Base-by-base conservation (phyloP, 2,888 invertebrate species). In the Anodontia alba region DNA sequence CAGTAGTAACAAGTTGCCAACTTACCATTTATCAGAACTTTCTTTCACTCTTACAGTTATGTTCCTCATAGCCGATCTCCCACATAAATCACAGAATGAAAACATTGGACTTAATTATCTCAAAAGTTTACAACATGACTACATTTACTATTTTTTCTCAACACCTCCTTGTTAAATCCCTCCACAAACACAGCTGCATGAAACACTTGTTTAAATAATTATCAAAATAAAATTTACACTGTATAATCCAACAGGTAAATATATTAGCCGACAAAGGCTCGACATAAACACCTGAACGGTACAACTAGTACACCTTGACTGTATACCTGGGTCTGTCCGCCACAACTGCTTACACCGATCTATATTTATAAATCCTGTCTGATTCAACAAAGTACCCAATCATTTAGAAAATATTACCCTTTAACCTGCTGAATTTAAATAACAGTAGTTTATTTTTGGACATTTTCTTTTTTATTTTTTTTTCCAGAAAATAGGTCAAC, bases 151-250 rank as follows among this genome's bases (percentile, higher is more conserved):
- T 33, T n/a, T 33, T 57, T 33, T 15, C 15, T 12, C 8, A 8
- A 31, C 62, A 38, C 38, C 38, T 38, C 38, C 38, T 12, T 38
- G 20, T 2, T 62, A 33, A 62, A 62, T 62, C 62, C 62, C 1
- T 33, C 7, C 3, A 17, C 62, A 33, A 62, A 62, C 62, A 62
- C 62, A 31, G 31, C 33, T 62, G 62, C 33, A 33, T 33, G 33
- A 62, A 62, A 62, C 31, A 62, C 62, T 62, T 62, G 54, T 62
- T 62, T 29, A 62, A 62, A 62, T 62, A 33, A 62, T 62, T 31
- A 62, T 62, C 1, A 23, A 38, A 62, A 8, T 54, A 62, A 33
- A 33, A 7, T 62, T 62, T 62, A 8, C 62, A 29, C 29, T 62
- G 62, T 31, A 31, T 33, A 62, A 62, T 62, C 62, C 62, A 62